Evolutionary conservation across 1,140 invertebrate species (phyloP).

Genomic region (Eciton burchellii): DNA sequence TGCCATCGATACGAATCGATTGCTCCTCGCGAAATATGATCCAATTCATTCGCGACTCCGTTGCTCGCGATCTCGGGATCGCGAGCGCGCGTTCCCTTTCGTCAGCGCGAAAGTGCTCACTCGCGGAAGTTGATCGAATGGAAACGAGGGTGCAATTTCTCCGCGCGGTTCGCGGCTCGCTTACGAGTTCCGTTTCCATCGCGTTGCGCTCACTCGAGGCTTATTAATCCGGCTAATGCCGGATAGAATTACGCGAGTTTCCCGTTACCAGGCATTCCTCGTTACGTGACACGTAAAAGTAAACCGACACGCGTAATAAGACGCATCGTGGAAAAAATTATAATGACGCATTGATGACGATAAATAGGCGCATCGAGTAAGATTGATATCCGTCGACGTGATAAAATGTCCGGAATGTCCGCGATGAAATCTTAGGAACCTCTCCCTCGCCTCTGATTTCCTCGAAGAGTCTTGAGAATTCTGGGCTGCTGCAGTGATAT

Average conservation of each 20-base stretch:
- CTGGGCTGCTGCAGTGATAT: background rate
- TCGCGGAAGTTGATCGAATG: slow-evolving; percentile 27
- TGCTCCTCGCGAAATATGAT: background rate
- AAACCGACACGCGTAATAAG: background rate
- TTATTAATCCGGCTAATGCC: slow-evolving; percentile 47
- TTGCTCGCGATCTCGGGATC: slow-evolving; percentile 2
- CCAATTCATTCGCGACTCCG: slow-evolving; percentile 40
- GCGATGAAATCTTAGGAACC: background rate
- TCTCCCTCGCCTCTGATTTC: background rate
- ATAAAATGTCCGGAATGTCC: background rate
- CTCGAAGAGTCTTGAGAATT: background rate
- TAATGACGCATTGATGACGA: no score
- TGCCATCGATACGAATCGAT: background rate
- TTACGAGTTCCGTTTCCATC: background rate
- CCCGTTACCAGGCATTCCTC: slow-evolving; percentile 25
- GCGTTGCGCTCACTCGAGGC: slow-evolving; percentile 13
- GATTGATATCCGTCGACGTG: background rate
- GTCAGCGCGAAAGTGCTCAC: slow-evolving; percentile 28
- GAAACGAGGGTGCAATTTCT: slow-evolving; percentile 36
- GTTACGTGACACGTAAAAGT: background rate
- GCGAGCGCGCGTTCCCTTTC: slow-evolving; percentile 12
- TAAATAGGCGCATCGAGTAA: no score
- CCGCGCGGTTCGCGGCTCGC: slow-evolving; percentile 1
- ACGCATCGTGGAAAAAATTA: no score
- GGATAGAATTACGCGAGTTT: slow-evolving; percentile 21